Evolutionary conservation across 2,888 invertebrate genomes (phyloP), one percentile per base, ranked within the genome.

Genomic region (Catocala sponsa): DNA sequence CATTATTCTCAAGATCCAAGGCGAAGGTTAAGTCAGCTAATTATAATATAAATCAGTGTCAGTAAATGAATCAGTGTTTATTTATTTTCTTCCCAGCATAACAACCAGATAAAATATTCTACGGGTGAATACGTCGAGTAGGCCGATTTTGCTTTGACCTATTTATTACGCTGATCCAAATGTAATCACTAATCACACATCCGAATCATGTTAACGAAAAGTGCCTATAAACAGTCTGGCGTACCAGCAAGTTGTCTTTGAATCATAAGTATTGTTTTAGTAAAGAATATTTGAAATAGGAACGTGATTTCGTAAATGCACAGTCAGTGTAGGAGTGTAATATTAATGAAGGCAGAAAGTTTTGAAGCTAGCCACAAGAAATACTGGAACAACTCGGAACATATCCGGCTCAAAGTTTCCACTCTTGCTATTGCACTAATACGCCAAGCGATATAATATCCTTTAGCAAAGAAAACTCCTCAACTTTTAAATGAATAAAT

Each of bases 321-420:
- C 64, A 65, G 64, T 57, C 50, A 55, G 15, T 50, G 43, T 67
- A 59, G 65, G 62, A 60, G 66, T 65, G 43, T 65, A 70, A 70
- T 73, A 78, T 81, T 81, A 81, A 81, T 79, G 79, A 81, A 76
- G 54, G 63, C 59, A 61, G 60, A 68, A 82, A 82, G 68, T 82
- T 82, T 70, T 73, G 67, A 74, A 80, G 73, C 68, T 60, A 73
- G 68, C 77, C 65, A 59, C 75, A 70, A 66, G 76, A 74, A 77
- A 80, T 80, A 77, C 80, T 80, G 79, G 65, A 56, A 65, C 63
- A 72, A 77, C 75, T 81, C 55, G 47, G 68, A 72, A 78, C 71
- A 76, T 78, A 81, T 74, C 75, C 69, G 62, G 60, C 65, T 63
- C 52, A 32, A 78, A 80, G 71, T 81, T 82, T 74, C 48, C 41